Evolutionary conservation across 92 coral and sea anemone species (phyloP).

Genomic region (Pocillopora meandrina): DNA sequence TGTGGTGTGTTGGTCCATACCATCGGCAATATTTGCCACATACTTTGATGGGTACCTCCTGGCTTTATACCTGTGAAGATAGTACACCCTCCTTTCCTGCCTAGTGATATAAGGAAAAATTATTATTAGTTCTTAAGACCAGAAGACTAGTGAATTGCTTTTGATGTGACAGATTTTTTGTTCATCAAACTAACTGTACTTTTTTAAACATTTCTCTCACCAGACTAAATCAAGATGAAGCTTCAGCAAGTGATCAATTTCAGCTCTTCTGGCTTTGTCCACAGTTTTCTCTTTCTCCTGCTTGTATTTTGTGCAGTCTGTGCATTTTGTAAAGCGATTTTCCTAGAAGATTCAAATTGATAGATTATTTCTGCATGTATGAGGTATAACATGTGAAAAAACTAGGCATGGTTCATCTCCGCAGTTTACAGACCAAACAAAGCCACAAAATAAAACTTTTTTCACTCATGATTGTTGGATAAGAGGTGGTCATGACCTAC

Average conservation of each 20-base stretch:
- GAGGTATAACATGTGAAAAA: background rate
- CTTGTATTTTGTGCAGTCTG: constrained; percentile 60
- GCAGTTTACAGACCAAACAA: too few relatives aligned
- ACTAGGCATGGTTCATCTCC: background rate
- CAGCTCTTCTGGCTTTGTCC: constrained; percentile 34
- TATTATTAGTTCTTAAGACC: background rate
- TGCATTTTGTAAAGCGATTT: constrained; percentile 62
- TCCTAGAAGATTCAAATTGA: constrained; percentile 27
- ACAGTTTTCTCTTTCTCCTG: constrained; percentile 46
- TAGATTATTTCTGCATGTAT: background rate
- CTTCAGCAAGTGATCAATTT: constrained; percentile 31
- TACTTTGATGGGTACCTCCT: constrained; percentile 55
- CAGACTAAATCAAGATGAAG: constrained; percentile 50
- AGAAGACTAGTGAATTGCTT: too few relatives aligned
- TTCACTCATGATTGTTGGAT: too few relatives aligned
- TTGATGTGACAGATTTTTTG: too few relatives aligned
- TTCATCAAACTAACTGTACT: too few relatives aligned
- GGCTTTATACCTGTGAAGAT: constrained; percentile 65
- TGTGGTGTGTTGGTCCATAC: constrained; percentile 72
- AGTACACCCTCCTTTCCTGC: constrained; percentile 54
- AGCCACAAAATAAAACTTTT: too few relatives aligned
- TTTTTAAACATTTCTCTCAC: constrained; percentile 2
- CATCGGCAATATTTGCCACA: constrained; percentile 59
- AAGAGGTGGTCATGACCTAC: too few relatives aligned
- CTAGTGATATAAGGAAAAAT: background rate